Conservation (phyloP, 1,140 invertebrate genomes). For the Frieseomelitta varia region DNA sequence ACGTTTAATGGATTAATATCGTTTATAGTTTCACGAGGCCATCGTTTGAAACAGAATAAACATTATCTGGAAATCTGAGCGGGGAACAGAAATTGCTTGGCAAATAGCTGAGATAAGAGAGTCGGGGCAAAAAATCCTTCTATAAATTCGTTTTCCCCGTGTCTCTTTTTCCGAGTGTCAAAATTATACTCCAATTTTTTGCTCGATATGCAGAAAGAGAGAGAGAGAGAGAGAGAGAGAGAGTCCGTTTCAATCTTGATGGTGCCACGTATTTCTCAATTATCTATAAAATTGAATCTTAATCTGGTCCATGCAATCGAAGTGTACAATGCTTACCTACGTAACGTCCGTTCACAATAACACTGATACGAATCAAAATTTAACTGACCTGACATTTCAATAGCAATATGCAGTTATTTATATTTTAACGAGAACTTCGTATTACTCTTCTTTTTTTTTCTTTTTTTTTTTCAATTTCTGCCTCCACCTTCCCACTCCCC, state of each 20-base stretch:
- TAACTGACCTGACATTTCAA: neutral
- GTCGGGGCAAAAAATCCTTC: neutral
- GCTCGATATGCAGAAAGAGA: neutral
- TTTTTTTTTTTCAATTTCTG: neutral
- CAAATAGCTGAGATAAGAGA: conserved; percentile 29
- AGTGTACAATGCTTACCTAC: neutral
- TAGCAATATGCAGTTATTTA: neutral
- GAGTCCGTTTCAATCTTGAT: conserved; percentile 13
- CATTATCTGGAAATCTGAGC: conserved; percentile 1
- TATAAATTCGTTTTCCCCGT: conserved; percentile 16
- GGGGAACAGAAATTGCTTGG: conserved; percentile 16
- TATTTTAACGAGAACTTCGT: neutral
- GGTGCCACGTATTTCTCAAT: conserved; percentile 18
- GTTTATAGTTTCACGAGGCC: neutral
- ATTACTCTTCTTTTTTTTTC: neutral
- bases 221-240: neutral
- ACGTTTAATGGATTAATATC: conserved; percentile 4
- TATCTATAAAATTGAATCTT: conserved; percentile 29
- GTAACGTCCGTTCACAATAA: conserved; percentile 13
- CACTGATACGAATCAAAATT: conserved; percentile 18
- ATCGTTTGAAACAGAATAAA: neutral
- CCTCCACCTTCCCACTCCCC: neutral
- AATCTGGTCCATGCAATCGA: conserved; percentile 4
- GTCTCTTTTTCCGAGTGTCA: conserved; percentile 10
- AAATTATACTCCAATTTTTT: conserved; percentile 32